phyloP scores from a whole-genome alignment of 2,888 invertebrate genomes.

The Drosophila recens region DNA sequence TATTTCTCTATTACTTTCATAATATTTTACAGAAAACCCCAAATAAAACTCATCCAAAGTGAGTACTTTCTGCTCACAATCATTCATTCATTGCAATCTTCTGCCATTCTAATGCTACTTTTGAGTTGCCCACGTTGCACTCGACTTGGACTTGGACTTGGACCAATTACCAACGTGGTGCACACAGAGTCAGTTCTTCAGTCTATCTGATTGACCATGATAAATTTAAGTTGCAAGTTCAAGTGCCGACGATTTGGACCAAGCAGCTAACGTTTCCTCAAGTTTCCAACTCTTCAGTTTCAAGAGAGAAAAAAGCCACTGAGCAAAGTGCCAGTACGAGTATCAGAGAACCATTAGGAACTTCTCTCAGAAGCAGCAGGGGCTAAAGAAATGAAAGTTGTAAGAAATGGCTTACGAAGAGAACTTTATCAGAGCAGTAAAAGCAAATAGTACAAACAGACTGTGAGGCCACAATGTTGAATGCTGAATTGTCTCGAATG shows the following conservation, averaged over 20 bases:
- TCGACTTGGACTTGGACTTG: background rate
- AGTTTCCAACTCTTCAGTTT: constrained; percentile 28
- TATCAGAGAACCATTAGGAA: constrained; percentile 47
- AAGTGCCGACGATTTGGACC: constrained; percentile 28
- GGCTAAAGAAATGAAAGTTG: constrained; percentile 21
- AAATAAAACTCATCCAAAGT: background rate
- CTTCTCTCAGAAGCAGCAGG: constrained; percentile 5
- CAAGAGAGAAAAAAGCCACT: constrained; percentile 12
- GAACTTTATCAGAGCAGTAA: constrained; percentile 32
- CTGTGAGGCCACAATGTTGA: constrained; percentile 40
- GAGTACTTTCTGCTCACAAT: background rate
- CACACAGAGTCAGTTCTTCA: constrained; percentile 5
- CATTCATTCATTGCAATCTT: background rate
- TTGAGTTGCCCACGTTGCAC: constrained; percentile 3
- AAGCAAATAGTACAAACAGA: constrained; percentile 40
- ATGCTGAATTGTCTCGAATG: constrained; percentile 20
- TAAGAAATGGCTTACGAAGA: constrained; percentile 21
- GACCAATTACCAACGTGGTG: constrained; percentile 33
- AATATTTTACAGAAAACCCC: background rate
- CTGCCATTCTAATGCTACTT: background rate
- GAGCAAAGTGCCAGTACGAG: constrained; percentile 4
- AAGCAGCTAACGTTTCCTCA: constrained; percentile 31
- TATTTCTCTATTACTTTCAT: background rate
- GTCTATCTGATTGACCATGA: constrained; percentile 28
- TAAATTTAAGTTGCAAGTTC: constrained; percentile 43